These are phyloP conservation scores for Phymanthus crucifer DNA, from an alignment of 92 coral and sea anemone genomes.

Conservation along the genomic window DNA sequence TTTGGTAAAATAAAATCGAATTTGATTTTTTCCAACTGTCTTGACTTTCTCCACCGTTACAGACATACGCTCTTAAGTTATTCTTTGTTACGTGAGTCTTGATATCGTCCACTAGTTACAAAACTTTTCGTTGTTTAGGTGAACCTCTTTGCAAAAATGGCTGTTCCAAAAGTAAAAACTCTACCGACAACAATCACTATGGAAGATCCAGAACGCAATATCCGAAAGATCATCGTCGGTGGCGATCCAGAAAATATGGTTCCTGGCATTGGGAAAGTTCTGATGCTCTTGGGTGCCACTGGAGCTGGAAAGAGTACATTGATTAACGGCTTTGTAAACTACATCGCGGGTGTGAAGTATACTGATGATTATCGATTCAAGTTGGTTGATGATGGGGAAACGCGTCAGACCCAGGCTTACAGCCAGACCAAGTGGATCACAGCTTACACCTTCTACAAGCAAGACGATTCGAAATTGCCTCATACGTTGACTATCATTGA, in stretches of 20 bases:
- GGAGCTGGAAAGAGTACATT: conserved; percentile 52
- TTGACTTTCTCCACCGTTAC: no score
- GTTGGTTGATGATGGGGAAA: background rate
- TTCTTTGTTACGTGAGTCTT: no score
- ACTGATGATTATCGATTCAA: conserved; percentile 31
- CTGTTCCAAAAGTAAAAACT: background rate
- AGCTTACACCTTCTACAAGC: conserved; percentile 33
- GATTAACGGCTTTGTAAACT: conserved; percentile 51
- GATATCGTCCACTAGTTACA: no score
- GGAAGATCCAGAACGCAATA: background rate
- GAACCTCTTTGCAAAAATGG: background rate
- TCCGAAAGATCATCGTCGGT: conserved; percentile 19
- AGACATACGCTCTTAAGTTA: no score
- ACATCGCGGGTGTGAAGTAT: conserved; percentile 33
- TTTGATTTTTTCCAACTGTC: no score
- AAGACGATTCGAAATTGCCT: conserved; percentile 14
- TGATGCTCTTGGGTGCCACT: conserved; percentile 44
- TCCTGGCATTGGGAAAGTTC: background rate
- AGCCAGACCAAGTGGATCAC: conserved; percentile 42
- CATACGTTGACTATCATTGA: conserved; percentile 36
- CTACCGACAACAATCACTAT: background rate
- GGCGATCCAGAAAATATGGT: background rate
- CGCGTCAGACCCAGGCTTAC: conserved; percentile 33
- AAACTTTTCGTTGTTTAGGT: no score
- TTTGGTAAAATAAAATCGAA: no score